A percentile compares a stretch with the other conserved stretches of the same genome.
Conservation (phyloP, 2,797 vertebrate genomes). For the Lindbergichthys nudifrons region DNA sequence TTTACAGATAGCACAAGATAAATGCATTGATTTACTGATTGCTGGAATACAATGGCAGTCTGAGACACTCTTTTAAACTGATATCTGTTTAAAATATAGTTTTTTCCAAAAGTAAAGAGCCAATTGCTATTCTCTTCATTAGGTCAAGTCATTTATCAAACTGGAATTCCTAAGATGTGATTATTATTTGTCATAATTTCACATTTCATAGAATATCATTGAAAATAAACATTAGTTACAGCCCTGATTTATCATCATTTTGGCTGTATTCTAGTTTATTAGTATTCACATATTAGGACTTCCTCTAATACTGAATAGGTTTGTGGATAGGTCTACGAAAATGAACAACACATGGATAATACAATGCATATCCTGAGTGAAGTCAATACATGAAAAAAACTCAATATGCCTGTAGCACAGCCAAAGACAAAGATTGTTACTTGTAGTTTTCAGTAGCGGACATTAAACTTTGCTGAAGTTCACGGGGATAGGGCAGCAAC, state of each 20-base stretch:
- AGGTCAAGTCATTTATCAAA: not conserved
- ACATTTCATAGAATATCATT: not conserved
- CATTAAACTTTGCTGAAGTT: not conserved
- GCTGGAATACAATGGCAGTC: not conserved
- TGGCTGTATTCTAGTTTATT: not conserved
- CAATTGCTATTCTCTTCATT: not conserved
- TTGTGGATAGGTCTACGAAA: conserved; percentile 12
- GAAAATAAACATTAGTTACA: not conserved
- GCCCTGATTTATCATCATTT: not conserved
- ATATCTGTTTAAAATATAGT: not conserved
- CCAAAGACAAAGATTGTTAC: not conserved
- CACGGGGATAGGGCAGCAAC: conserved; percentile 16
- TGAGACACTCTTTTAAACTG: not conserved
- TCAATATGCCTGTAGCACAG: conserved; percentile 20
- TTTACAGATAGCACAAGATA: conserved; percentile 27
- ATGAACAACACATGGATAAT: conserved; percentile 9
- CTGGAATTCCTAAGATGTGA: not conserved
- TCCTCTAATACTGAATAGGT: conserved; percentile 1
- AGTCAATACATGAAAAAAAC: conserved; percentile 23
- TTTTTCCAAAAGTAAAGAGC: not conserved
- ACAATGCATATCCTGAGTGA: conserved; percentile 55
- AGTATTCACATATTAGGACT: not conserved
- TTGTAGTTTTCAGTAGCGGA: conserved; percentile 15
- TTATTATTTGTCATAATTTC: not conserved
- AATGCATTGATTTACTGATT: conserved; percentile 2